Conservation (phyloP, 2,888 invertebrate species). For the Rhagonycha lutea region DNA sequence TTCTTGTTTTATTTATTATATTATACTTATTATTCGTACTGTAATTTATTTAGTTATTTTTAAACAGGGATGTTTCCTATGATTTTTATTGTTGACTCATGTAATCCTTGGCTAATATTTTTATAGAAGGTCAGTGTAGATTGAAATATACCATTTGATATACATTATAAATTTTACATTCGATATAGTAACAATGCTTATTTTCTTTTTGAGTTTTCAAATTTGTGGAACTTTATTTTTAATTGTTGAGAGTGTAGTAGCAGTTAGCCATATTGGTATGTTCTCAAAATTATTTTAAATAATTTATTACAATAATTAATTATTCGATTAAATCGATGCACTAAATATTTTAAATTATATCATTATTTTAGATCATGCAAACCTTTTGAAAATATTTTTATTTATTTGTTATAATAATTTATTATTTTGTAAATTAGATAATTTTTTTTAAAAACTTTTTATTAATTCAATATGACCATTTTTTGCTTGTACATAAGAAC, state of each 20-base stretch:
- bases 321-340: background rate
- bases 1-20: background rate
- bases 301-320: background rate
- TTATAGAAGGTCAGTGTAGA: slow-evolving; percentile 1
- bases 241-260: background rate
- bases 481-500: too few relatives aligned
- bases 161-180: background rate
- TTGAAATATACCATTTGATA: background rate
- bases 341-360: too few relatives aligned
- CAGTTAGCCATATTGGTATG: background rate
- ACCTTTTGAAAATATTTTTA: too few relatives aligned
- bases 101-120: background rate
- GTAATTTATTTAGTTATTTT: background rate
- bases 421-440: too few relatives aligned
- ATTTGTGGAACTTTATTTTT: background rate
- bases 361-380: too few relatives aligned
- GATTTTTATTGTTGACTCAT: background rate
- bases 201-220: background rate
- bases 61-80: background rate
- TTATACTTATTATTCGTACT: background rate
- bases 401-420: background rate
- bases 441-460: too few relatives aligned
- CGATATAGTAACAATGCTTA: slow-evolving; percentile 33
- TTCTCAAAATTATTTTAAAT: background rate
- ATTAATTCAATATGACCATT: too few relatives aligned